Percentiles rank a stretch among this genome's conserved stretches.
phyloP scores from a whole-genome alignment of 2,888 invertebrate species.

The Leptinotarsa juncta region DNA sequence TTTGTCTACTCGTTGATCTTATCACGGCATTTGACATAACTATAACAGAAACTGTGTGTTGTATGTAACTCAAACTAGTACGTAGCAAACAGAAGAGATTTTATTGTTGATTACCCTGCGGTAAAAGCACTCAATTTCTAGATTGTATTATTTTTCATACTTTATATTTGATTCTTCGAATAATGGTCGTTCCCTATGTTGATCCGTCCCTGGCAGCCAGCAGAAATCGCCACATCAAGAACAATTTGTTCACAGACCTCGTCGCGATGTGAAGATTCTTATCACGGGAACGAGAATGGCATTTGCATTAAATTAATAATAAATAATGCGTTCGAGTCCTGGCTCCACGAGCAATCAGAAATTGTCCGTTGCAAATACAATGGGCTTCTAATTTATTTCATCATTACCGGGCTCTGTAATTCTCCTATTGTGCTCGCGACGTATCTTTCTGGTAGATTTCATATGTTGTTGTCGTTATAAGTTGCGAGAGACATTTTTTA shows the following conservation, averaged over 20 bases:
- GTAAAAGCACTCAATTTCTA: too few relatives aligned
- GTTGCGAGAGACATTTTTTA: conserved; percentile 1
- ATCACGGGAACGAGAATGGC: conserved; percentile 28
- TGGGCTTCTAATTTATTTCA: conserved; percentile 18
- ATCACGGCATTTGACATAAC: too few relatives aligned
- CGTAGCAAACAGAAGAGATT: too few relatives aligned
- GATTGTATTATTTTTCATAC: too few relatives aligned
- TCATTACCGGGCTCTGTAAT: conserved; percentile 11
- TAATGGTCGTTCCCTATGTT: not conserved
- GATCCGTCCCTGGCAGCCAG: not conserved
- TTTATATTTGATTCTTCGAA: too few relatives aligned
- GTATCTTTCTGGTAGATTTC: conserved; percentile 3
- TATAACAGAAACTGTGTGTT: too few relatives aligned
- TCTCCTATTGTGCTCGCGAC: conserved; percentile 11
- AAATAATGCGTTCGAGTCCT: conserved; percentile 32
- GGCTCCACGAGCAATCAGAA: conserved; percentile 13
- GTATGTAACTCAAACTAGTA: too few relatives aligned
- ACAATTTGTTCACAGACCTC: conserved; percentile 33
- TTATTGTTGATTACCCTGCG: too few relatives aligned
- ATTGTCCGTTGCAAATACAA: conserved; percentile 17
- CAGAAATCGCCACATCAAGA: conserved; percentile 22
- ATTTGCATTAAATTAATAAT: conserved; percentile 40
- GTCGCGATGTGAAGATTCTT: conserved; percentile 23
- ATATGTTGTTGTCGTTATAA: conserved; percentile 14
- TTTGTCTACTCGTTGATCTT: too few relatives aligned